A percentile compares a stretch with the other conserved stretches of the same genome.
phyloP scores from a whole-genome alignment of 2,113 vertebrate genomes.

The Eolophus roseicapilla region DNA sequence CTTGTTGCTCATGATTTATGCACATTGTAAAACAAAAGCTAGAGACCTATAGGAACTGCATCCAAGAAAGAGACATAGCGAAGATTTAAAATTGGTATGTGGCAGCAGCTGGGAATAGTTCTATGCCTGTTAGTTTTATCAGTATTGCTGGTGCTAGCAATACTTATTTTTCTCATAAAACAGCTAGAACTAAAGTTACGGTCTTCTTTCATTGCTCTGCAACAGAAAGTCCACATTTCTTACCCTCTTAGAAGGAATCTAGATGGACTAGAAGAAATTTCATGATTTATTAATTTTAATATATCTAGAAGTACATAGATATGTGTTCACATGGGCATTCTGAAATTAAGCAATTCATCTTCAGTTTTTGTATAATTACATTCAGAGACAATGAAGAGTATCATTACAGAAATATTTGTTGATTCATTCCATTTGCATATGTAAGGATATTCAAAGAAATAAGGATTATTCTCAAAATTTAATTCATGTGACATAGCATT shows the following conservation, averaged over 20 bases:
- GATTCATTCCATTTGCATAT: neutral
- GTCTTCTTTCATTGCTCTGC: neutral
- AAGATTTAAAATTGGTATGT: neutral
- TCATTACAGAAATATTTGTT: neutral
- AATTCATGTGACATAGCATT: neutral
- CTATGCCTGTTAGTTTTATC: neutral
- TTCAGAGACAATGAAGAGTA: neutral
- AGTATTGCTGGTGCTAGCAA: neutral
- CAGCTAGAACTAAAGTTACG: neutral
- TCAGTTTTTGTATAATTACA: neutral
- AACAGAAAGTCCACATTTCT: neutral
- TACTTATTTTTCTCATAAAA: neutral
- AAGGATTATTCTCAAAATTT: neutral
- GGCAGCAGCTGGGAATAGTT: neutral
- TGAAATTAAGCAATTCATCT: neutral
- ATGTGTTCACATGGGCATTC: neutral
- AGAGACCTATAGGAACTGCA: neutral
- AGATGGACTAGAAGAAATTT: neutral
- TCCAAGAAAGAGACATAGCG: neutral
- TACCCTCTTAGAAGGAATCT: neutral
- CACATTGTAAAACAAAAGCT: neutral
- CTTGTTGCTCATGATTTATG: neutral
- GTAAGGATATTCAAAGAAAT: neutral
- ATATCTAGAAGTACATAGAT: neutral
- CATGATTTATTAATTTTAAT: neutral